Conservation (phyloP, 2,113 vertebrate species). For the Salvator merianae region DNA sequence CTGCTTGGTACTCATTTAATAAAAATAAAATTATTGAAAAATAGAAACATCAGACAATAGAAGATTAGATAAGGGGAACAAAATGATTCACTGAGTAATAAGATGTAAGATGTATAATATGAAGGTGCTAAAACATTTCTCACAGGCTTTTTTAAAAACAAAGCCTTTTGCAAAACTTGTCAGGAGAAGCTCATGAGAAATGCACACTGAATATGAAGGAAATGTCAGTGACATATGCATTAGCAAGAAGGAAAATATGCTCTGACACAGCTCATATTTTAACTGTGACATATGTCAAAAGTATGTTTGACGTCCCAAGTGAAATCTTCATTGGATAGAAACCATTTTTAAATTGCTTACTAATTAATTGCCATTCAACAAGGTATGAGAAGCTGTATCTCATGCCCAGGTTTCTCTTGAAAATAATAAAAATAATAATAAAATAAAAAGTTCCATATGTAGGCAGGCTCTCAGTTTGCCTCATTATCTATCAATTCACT, state of each 20-base stretch:
- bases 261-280: neutral
- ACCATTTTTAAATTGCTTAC: neutral
- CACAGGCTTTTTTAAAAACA: too few relatives aligned
- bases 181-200: neutral
- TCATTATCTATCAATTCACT: neutral
- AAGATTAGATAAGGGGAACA: neutral
- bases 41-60: neutral
- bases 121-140: neutral
- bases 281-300: neutral
- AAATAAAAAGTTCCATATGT: neutral
- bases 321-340: slow-evolving; percentile 8
- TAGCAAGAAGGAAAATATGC: neutral
- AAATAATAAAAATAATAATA: neutral
- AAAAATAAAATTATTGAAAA: neutral
- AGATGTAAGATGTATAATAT: neutral
- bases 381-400: neutral
- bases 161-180: neutral
- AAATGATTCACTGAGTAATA: neutral
- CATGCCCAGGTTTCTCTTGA: neutral
- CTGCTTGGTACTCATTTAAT: neutral
- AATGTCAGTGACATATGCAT: neutral
- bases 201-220: neutral
- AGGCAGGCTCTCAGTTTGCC: neutral
- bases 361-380: neutral
- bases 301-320: neutral